Evolutionary conservation across 2,888 invertebrate genomes (phyloP), one percentile per base, ranked within the genome.

Genomic region (Timema podura): DNA sequence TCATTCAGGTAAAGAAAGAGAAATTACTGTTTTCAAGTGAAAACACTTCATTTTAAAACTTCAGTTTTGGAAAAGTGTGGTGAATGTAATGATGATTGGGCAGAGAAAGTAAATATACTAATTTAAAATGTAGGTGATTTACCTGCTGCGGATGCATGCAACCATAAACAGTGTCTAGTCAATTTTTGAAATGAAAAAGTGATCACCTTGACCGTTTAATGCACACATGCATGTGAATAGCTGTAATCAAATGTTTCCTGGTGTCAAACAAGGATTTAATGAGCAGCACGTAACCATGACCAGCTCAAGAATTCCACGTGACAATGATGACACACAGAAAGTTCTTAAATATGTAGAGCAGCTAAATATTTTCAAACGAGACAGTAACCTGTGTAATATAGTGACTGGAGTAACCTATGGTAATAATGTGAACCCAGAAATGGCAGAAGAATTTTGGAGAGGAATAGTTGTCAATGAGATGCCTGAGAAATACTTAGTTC

Each of bases 171-270:
- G 44, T 59, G 59, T 59, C 59, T 59, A 59, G 59, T 59, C 5
- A 59, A 59, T 16, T 59, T 59, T 59, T 6, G 59, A 59, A 59
- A 59, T 15, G 59, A 9, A 59, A 15, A 59, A 59, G 9, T 44
- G 16, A 59, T 59, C 5, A 16, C 49, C 5, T 6, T n/a, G n/a
- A n/a, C n/a, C n/a, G n/a, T n/a, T n/a, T n/a, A n/a, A n/a, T n/a
- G n/a, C n/a, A n/a, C n/a, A n/a, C n/a, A n/a, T n/a, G n/a, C 59
- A 59, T 59, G 59, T 59, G 59, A 59, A 59, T 59, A 59, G 11
- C 44, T 59, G 59, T 59, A 59, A 44, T 16, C 59, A 59, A 16
- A 44, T 59, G 30, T 59, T 59, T 59, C 44, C 59, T 59, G 59
- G 59, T 59, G 59, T 59, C 16, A 59, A 59, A 44, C 59, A 5